Evolutionary conservation across 2,888 invertebrate genomes (phyloP).

Genomic region (Acleris cristana): DNA sequence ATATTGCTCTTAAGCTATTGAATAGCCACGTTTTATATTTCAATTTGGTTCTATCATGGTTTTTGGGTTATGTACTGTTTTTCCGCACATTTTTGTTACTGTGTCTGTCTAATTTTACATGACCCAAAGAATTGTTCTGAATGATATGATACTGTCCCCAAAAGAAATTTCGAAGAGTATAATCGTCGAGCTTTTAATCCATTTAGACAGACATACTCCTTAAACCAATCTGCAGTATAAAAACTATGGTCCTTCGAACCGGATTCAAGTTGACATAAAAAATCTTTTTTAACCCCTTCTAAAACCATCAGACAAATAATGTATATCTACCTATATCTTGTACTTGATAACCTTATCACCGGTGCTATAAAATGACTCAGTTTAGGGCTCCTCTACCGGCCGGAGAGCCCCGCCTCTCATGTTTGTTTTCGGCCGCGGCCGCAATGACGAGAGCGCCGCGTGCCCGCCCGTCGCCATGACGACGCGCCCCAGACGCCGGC

Average conservation of each 20-base stretch:
- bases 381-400: constrained; percentile 48
- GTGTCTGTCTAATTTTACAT: no score
- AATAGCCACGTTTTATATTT: no score
- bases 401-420: constrained; percentile 58
- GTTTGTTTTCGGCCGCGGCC: constrained; percentile 77
- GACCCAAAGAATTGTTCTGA: no score
- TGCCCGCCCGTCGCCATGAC: constrained; percentile 69
- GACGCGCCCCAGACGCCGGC: constrained; percentile 75
- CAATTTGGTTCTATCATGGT: no score
- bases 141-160: no score
- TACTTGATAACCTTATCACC: no score
- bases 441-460: constrained; percentile 60
- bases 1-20: no score
- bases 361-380: constrained; percentile 38
- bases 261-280: neutral
- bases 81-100: no score
- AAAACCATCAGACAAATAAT: neutral
- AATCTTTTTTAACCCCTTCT: neutral
- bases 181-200: no score
- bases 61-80: no score
- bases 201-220: neutral
- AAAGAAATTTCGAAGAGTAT: no score
- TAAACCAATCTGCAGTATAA: neutral
- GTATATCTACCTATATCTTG: neutral
- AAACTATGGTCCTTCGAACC: constrained; percentile 7